Evolutionary conservation across 2,888 invertebrate genomes (phyloP).

Genomic region (Cataglyphis cursor): DNA sequence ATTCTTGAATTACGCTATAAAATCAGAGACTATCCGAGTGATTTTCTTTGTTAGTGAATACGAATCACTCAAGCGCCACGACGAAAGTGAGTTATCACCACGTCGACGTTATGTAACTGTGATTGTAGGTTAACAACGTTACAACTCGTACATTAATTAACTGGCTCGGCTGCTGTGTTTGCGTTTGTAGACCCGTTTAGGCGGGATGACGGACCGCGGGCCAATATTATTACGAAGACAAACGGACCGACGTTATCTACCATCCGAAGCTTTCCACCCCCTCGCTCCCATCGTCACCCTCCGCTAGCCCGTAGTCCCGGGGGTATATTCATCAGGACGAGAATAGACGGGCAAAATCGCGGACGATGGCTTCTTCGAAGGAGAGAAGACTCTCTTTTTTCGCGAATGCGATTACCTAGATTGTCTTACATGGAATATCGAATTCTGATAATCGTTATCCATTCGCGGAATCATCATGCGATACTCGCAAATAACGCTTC

Average conservation of each 20-base stretch:
- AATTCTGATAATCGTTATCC: constrained; percentile 16
- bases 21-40: background rate
- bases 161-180: constrained; percentile 76
- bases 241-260: constrained; percentile 79
- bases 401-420: background rate
- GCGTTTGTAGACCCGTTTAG: constrained; percentile 76
- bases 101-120: constrained; percentile 61
- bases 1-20: background rate
- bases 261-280: constrained; percentile 75
- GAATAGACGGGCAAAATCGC: constrained; percentile 68
- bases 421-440: constrained; percentile 13
- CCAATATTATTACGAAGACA: constrained; percentile 80
- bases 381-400: constrained; percentile 10
- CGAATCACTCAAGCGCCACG: background rate
- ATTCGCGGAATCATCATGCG: background rate
- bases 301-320: constrained; percentile 46
- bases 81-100: constrained; percentile 43
- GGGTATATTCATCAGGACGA: constrained; percentile 78
- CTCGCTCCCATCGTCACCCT: constrained; percentile 52
- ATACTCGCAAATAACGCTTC: constrained; percentile 17
- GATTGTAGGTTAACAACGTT: constrained; percentile 75
- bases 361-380: constrained; percentile 37
- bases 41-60: constrained; percentile 2
- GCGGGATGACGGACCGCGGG: constrained; percentile 70
- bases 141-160: constrained; percentile 81